Evolutionary conservation across 2,797 vertebrate genomes (phyloP).

Genomic region (Sebastolobus alascanus): DNA sequence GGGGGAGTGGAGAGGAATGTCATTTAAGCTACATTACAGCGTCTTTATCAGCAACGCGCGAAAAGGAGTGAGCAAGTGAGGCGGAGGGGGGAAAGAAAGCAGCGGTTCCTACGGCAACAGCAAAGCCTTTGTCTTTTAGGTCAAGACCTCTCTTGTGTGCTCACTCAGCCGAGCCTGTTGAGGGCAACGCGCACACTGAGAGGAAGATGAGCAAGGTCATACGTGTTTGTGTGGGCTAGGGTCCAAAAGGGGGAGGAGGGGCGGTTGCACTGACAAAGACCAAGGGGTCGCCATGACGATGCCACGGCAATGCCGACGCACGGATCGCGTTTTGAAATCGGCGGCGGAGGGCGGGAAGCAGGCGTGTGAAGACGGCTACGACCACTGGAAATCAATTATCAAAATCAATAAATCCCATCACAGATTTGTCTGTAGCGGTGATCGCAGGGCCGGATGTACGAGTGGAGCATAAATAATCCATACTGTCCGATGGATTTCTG

Average conservation of each 20-base stretch:
- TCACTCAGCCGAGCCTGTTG: slow-evolving; percentile 56
- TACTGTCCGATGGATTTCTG: slow-evolving; percentile 43
- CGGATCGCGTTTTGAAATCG: slow-evolving; percentile 36
- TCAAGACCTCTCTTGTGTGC: slow-evolving; percentile 63
- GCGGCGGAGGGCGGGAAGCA: background rate
- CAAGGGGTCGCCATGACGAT: slow-evolving; percentile 61
- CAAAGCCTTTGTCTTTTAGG: slow-evolving; percentile 65
- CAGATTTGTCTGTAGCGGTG: background rate
- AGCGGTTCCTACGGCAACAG: slow-evolving; percentile 57
- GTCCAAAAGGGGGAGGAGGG: slow-evolving; percentile 11
- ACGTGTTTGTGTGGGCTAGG: slow-evolving; percentile 46
- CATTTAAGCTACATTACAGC: slow-evolving; percentile 43
- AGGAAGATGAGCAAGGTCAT: slow-evolving; percentile 66
- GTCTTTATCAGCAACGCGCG: slow-evolving; percentile 46
- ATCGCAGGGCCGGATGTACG: slow-evolving; percentile 26
- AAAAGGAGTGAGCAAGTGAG: slow-evolving; percentile 30
- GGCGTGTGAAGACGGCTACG: slow-evolving; percentile 4
- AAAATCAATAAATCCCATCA: slow-evolving; percentile 38
- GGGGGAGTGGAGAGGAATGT: slow-evolving; percentile 50
- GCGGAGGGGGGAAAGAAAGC: slow-evolving; percentile 30
- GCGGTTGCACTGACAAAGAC: slow-evolving; percentile 47
- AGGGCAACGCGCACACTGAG: slow-evolving; percentile 36
- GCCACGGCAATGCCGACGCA: slow-evolving; percentile 53
- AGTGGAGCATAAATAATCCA: slow-evolving; percentile 62
- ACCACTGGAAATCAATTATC: slow-evolving; percentile 13